These are phyloP conservation scores for Drosophila nannoptera DNA, from an alignment of 1,140 invertebrate species.

Conservation along the genomic window DNA sequence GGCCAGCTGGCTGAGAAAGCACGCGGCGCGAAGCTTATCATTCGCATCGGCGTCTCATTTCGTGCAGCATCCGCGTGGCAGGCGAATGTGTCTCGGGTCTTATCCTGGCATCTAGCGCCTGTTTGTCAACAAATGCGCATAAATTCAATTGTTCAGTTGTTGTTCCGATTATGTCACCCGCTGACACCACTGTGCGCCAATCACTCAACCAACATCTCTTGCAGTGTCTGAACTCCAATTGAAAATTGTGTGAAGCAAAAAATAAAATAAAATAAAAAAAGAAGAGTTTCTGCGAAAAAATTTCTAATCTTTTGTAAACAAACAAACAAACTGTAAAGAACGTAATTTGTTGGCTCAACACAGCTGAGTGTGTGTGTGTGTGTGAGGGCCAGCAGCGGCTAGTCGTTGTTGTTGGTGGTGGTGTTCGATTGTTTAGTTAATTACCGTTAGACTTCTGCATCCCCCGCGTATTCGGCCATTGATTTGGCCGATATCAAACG, in stretches of 20 bases:
- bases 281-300: too few species aligned
- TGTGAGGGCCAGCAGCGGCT: background rate
- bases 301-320: too few species aligned
- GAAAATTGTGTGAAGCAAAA: conserved; percentile 19
- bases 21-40: conserved; percentile 16
- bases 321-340: too few species aligned
- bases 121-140: conserved; percentile 52
- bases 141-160: conserved; percentile 48
- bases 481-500: conserved; percentile 79
- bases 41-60: conserved; percentile 20
- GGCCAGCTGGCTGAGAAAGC: conserved; percentile 7
- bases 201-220: background rate
- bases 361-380: too few species aligned
- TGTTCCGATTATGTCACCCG: conserved; percentile 37
- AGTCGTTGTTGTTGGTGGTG: conserved; percentile 13
- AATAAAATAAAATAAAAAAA: conserved; percentile 6
- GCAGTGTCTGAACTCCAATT: conserved; percentile 5
- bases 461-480: conserved; percentile 75
- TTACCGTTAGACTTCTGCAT: conserved; percentile 31
- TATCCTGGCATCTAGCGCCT: conserved; percentile 11
- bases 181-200: conserved; percentile 13
- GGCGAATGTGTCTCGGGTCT: conserved; percentile 16
- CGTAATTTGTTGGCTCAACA: too few species aligned
- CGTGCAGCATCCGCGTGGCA: conserved; percentile 47
- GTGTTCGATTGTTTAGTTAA: conserved; percentile 43